Evolutionary conservation across 1,140 invertebrate genomes (phyloP), one percentile per base, ranked within the genome.

Genomic region (Lordiphosa collinella): DNA sequence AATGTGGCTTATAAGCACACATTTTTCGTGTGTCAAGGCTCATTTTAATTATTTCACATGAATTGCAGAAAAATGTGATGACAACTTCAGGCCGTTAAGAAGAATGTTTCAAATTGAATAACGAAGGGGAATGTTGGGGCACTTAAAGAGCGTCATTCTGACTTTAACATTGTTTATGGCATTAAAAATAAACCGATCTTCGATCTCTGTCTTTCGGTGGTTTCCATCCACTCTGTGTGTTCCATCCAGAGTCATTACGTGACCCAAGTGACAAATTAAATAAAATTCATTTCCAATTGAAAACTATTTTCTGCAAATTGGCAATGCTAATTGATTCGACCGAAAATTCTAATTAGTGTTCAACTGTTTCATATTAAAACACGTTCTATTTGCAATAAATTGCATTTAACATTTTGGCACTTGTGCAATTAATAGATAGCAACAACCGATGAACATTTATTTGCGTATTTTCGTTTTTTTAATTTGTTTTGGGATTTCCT

Each of bases 31-130:
- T 35, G 31, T 5, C 46, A 29, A 29, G 25, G 38, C 52, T 61
- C 44, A 41, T 18, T 57, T 82, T 80, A 76, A 80, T 80, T 80
- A 80, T 68, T 76, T 82, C 44, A 63, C 71, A 58, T 80, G 76
- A 80, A 41, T 80, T 80, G 76, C 76, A 71, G 7, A 75, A 80
- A 75, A 63, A 43, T 13, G 40, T 5, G 25, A 8, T 6, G 25
- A 29, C 25, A 29, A 29, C 7, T 29, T 29, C 25, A 8, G 25
- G 25, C 25, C 25, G 6, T 0, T 8, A 7, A 29, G 2, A 1
- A 6, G 7, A 29, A 29, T 29, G 5, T 1, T 29, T 8, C 1
- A 29, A 29, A 1, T 29, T 29, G 2, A 29, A 8, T 29, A 29
- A 8, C 25, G 7, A 7, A 29, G 25, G 6, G 25, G 7, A 5